Base-by-base conservation (phyloP, 2,113 vertebrate species). In the Deroptyus accipitrinus region DNA sequence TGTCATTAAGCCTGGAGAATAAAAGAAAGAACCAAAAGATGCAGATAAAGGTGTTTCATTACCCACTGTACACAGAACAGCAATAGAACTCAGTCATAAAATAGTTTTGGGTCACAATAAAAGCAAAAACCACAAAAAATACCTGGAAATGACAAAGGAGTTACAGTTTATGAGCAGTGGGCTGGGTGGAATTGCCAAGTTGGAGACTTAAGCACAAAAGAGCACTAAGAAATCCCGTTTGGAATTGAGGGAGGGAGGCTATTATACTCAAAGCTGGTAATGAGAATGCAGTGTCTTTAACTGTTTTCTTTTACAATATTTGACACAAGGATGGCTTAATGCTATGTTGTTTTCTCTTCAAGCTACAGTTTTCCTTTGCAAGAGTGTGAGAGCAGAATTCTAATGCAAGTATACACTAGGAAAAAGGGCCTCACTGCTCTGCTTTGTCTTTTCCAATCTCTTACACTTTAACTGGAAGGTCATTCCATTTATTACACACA, bases 11-110 rank as follows among this genome's bases (percentile, higher is more conserved):
- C 94, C 97, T 92, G 83, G 78, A 96, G 94, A 94, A 97, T 96
- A 96, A 97, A 97, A 97, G 94, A 95, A 93, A 96, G 85, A 88
- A 96, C 49, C 51, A 83, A 82, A 98, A 97, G 95, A 97, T 94
- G 94, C 95, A 61, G 78, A 97, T 98, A 97, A 97, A 97, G 97
- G 97, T 97, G 96, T 97, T 97, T 98, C 97, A 96, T 98, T 97
- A 95, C 91, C 95, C 94, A 87, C 83, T 69, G 74, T 94, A 95
- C 82, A 59, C 94, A 97, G 86, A 96, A 95, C 92, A 97, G 97
- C 92, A 97, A 94, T 89, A 96, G 96, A 96, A 97, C 30, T 74
- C 54, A 51, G 89, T 90, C 74, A 59, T 61, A 79, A 95, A 96
- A 86, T 92, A 86, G 69, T 97, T 98, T 95, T 37, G 28, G 75